Conservation (phyloP, 2,888 invertebrate species). For the Lycaena phlaeas region DNA sequence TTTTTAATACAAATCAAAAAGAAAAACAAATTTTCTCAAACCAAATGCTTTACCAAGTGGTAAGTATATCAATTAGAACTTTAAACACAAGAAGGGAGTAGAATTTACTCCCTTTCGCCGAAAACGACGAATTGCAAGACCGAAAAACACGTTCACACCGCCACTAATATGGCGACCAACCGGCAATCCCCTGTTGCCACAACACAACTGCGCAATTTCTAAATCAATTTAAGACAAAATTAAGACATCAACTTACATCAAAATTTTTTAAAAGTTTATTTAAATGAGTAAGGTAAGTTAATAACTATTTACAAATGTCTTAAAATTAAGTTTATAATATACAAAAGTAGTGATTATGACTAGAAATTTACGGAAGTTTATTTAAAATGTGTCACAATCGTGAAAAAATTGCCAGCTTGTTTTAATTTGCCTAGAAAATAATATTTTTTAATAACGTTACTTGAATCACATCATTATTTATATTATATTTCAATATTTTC, state of each 20-base stretch:
- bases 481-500: no score
- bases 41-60: slow-evolving; percentile 43
- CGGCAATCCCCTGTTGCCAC: slow-evolving; percentile 60
- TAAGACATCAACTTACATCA: slow-evolving; percentile 13
- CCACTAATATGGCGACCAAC: slow-evolving; percentile 81
- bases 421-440: no score
- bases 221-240: slow-evolving; percentile 8
- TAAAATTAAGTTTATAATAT: not conserved
- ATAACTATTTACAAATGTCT: not conserved
- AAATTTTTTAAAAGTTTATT: slow-evolving; percentile 11
- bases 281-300: slow-evolving; percentile 4
- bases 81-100: slow-evolving; percentile 71
- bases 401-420: no score
- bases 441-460: no score
- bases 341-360: not conserved
- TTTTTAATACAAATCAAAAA: slow-evolving; percentile 75
- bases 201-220: slow-evolving; percentile 57
- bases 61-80: slow-evolving; percentile 41
- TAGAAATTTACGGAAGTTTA: not conserved
- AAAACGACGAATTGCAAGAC: slow-evolving; percentile 73
- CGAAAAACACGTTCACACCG: slow-evolving; percentile 67
- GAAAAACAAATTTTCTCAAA: slow-evolving; percentile 50
- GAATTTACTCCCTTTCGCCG: slow-evolving; percentile 77
- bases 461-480: no score
- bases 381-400: no score